Conservation (phyloP, 1,140 invertebrate species). For the Brachionus calyciflorus region DNA sequence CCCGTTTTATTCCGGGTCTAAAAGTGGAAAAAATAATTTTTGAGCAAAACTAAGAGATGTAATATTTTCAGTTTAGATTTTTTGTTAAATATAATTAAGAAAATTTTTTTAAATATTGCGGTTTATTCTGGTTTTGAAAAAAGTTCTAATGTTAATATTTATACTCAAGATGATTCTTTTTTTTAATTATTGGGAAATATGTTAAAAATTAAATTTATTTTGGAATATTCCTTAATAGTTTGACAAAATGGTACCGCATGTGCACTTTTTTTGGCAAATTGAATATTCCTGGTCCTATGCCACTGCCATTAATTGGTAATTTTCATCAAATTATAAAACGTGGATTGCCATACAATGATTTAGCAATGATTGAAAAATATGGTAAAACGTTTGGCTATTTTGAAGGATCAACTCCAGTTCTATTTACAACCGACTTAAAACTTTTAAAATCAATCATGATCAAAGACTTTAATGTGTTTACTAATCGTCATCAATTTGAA, state of each 20-base stretch:
- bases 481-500: conserved; percentile 20
- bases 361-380: conserved; percentile 13
- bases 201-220: too few species aligned
- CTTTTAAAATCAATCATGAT: conserved; percentile 20
- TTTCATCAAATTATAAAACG: conserved; percentile 15
- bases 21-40: too few species aligned
- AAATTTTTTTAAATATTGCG: too few species aligned
- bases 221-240: too few species aligned
- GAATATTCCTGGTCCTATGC: conserved; percentile 27
- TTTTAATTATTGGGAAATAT: too few species aligned
- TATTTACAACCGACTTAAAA: not conserved
- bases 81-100: too few species aligned
- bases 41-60: too few species aligned
- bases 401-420: not conserved
- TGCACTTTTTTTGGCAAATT: not conserved
- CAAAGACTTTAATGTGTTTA: conserved; percentile 40
- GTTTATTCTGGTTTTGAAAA: too few species aligned
- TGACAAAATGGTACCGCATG: not conserved
- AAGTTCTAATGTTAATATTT: too few species aligned
- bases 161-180: too few species aligned
- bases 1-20: too few species aligned
- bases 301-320: conserved; percentile 29
- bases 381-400: conserved; percentile 16
- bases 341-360: conserved; percentile 33
- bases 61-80: too few species aligned